phyloP scores from a whole-genome alignment of 2,113 vertebrate genomes.

The Peromyscus leucopus region DNA sequence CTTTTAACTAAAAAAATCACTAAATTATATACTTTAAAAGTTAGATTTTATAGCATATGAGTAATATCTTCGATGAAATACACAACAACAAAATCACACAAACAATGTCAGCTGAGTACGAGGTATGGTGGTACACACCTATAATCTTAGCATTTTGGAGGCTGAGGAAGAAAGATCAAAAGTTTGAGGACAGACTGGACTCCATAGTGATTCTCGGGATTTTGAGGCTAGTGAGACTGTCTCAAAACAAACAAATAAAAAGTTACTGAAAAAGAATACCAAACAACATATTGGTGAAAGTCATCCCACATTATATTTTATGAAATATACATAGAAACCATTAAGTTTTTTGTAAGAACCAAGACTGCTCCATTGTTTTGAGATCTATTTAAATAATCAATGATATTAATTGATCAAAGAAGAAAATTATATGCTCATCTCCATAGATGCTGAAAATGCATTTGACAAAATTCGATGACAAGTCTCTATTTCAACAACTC shows the following conservation, averaged over 20 bases:
- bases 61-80: background rate
- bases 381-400: constrained; percentile 62
- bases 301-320: background rate
- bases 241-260: background rate
- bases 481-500: constrained; percentile 41
- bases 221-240: background rate
- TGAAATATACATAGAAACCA: constrained; percentile 10
- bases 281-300: constrained; percentile 19
- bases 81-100: background rate
- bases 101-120: background rate
- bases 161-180: background rate
- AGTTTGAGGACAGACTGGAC: background rate
- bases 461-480: constrained; percentile 61
- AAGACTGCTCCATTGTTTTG: background rate
- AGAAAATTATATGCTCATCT: constrained; percentile 52
- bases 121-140: background rate
- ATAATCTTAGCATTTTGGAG: background rate
- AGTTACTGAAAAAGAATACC: background rate
- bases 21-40: background rate
- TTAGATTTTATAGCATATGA: background rate
- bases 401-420: constrained; percentile 49
- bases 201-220: background rate
- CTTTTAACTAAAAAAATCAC: constrained; percentile 50
- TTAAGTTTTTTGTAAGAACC: background rate
- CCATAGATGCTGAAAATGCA: constrained; percentile 48